Evolutionary conservation across 1,140 invertebrate species (phyloP), one percentile per base, ranked within the genome.

Genomic region (Macrostomum lignano): DNA sequence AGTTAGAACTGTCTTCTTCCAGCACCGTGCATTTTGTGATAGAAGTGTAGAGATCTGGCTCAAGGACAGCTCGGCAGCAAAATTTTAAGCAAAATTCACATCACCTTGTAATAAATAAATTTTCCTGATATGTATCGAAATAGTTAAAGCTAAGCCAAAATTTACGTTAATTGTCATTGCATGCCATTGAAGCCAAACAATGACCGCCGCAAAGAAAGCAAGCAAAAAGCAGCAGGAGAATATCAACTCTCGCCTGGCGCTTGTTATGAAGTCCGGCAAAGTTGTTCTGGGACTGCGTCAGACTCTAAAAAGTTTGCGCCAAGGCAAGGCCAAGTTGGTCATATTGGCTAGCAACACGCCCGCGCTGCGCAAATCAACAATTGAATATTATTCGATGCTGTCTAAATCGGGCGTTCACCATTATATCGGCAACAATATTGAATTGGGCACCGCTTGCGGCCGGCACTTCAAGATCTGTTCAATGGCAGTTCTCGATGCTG

Each of bases 181-280:
- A n/a, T n/a, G n/a, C n/a, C n/a, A n/a, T n/a, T n/a, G n/a, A n/a
- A n/a, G n/a, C n/a, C n/a, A n/a, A n/a, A n/a, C n/a, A n/a, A n/a
- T n/a, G n/a, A n/a, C n/a, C n/a, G n/a, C n/a, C n/a, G n/a, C n/a
- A n/a, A n/a, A n/a, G n/a, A n/a, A n/a, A n/a, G n/a, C n/a, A n/a
- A n/a, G n/a, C n/a, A n/a, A n/a, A n/a, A 98, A 98, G 67, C 74
- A 78, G 38, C 73, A 84, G 55, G 88, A 98, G 67, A 88, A 76
- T 62, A 98, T 94, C 61, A 98, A 98, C 66, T 73, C 81, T 46
- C 69, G 82, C 43, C 62, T 98, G 48, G 84, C 82, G 38, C 63
- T 98, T 48, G 91, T 96, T 6, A 94, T 96, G 78, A 98, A 98
- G 61, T 91, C 81, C 37, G 91, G 91, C 44, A 96, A 96, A 65